phyloP scores from a whole-genome alignment of 64 coral and sea anemone species.

The Orbicella faveolata region DNA sequence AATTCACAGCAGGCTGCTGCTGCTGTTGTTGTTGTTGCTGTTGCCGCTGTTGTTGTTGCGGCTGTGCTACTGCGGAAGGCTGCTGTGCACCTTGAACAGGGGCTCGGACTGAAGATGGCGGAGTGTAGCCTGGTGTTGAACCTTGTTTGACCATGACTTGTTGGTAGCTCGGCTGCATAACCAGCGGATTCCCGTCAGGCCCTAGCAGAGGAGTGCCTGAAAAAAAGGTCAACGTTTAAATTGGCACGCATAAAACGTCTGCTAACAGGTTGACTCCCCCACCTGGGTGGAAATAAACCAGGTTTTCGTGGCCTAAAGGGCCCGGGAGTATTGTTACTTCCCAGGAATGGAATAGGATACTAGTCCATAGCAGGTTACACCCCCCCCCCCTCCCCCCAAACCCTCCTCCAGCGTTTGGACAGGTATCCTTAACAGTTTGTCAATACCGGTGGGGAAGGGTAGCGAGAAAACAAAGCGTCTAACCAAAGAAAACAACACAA shows the following conservation, averaged over 20 bases:
- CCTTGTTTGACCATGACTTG: slow-evolving; percentile 74
- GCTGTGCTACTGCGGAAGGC: slow-evolving; percentile 45
- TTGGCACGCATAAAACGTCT: neutral
- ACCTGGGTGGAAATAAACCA: too few relatives aligned
- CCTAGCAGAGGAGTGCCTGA: slow-evolving; percentile 63
- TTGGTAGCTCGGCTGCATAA: slow-evolving; percentile 77
- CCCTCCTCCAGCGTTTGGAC: too few relatives aligned
- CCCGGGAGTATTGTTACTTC: too few relatives aligned
- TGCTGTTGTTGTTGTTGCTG: slow-evolving; percentile 27
- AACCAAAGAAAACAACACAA: too few relatives aligned
- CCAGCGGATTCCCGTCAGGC: slow-evolving; percentile 74
- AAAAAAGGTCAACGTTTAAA: neutral
- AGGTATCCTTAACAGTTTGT: too few relatives aligned
- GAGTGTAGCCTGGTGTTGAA: slow-evolving; percentile 24
- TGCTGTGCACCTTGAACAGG: slow-evolving; percentile 42
- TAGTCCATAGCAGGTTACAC: too few relatives aligned
- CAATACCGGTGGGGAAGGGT: too few relatives aligned
- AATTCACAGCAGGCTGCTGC: slow-evolving; percentile 19
- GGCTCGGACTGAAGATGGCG: slow-evolving; percentile 2
- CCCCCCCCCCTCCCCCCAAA: too few relatives aligned
- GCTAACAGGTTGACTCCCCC: too few relatives aligned
- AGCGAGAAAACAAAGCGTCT: too few relatives aligned
- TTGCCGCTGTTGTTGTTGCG: slow-evolving; percentile 51
- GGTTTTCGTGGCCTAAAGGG: too few relatives aligned
- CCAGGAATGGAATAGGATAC: too few relatives aligned